Percentiles rank a stretch among this genome's conserved stretches.
Evolutionary conservation across 2,888 invertebrate species (phyloP).

Genomic region (Thymelicus sylvestris): DNA sequence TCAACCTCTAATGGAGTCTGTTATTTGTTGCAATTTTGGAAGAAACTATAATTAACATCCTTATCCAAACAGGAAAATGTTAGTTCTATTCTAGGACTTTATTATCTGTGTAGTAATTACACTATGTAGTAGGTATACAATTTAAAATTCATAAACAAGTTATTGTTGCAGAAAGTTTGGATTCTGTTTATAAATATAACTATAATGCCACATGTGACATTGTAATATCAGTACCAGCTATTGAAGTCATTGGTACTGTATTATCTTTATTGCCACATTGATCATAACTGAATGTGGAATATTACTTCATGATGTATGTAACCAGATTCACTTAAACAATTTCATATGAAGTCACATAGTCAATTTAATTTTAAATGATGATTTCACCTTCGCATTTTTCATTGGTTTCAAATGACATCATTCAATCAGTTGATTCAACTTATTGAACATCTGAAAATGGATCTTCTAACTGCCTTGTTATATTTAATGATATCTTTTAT

Average conservation of each 20-base stretch:
- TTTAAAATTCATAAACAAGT: neutral
- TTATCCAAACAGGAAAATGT: no score
- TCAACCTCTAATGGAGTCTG: no score
- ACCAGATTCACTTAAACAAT: neutral
- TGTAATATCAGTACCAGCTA: conserved; percentile 13
- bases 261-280: conserved; percentile 24
- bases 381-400: conserved; percentile 4
- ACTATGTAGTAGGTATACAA: no score
- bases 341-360: neutral
- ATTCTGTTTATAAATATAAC: neutral
- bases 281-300: conserved; percentile 12
- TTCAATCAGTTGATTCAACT: neutral
- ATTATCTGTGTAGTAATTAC: no score
- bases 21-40: no score
- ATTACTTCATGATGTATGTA: neutral
- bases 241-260: conserved; percentile 26
- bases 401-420: neutral
- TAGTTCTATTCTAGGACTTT: no score
- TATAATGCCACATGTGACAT: conserved; percentile 17
- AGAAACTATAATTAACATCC: no score
- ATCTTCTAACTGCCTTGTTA: no score
- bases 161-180: neutral
- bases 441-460: neutral
- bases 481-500: no score
- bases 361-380: neutral